These are phyloP conservation scores for Pluvialis apricaria DNA, from an alignment of 2,113 vertebrate genomes.

Conservation along the genomic window DNA sequence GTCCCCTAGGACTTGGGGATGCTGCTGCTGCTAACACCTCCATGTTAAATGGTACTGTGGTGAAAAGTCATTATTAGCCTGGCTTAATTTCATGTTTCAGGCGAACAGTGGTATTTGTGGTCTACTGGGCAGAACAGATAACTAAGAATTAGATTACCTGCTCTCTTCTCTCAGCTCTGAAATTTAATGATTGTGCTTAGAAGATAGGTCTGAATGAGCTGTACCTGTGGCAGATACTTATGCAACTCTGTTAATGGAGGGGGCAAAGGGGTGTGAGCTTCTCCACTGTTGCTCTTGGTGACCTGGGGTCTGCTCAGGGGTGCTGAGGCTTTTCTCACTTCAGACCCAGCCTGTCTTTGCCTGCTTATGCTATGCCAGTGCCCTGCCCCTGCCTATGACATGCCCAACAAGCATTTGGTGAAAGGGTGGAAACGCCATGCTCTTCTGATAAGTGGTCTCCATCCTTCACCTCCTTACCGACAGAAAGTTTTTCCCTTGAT, in stretches of 20 bases:
- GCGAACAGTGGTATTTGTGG: neutral
- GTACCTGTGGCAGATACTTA: neutral
- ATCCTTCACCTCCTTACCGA: neutral
- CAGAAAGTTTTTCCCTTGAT: neutral
- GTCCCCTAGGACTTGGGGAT: neutral
- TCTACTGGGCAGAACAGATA: neutral
- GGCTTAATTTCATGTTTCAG: neutral
- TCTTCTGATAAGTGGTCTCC: neutral
- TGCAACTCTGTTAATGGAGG: neutral
- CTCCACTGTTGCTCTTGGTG: fast-evolving
- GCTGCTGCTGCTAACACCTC: neutral
- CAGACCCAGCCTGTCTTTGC: neutral
- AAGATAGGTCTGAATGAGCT: neutral
- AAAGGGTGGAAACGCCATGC: neutral
- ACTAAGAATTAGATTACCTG: neutral
- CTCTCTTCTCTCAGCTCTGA: neutral
- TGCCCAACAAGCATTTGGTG: neutral
- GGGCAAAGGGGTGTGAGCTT: neutral
- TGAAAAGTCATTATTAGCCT: neutral
- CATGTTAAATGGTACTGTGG: neutral
- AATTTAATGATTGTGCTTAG: neutral
- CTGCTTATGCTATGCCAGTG: fast-evolving
- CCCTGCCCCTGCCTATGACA: neutral
- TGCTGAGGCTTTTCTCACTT: neutral
- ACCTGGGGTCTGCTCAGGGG: neutral